Conservation (phyloP, 1,140 invertebrate species). For the Dreissena polymorpha region DNA sequence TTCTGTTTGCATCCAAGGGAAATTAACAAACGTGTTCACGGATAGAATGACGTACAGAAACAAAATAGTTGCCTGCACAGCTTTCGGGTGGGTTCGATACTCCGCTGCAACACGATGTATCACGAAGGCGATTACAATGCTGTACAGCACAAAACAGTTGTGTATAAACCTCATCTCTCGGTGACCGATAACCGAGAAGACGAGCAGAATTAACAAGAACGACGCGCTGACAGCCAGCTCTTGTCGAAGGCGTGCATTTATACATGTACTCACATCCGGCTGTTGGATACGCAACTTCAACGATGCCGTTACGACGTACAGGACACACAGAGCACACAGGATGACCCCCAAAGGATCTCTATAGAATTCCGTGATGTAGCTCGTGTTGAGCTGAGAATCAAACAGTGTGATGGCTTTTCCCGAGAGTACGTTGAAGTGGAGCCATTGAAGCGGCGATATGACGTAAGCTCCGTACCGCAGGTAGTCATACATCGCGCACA, state of each 20-base stretch:
- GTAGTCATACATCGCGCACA: constrained; percentile 67
- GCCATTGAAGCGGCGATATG: constrained; percentile 71
- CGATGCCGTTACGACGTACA: too few relatives aligned
- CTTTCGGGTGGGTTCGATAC: not conserved
- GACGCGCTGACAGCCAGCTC: constrained; percentile 19
- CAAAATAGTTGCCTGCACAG: not conserved
- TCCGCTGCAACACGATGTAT: constrained; percentile 34
- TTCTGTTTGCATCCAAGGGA: constrained; percentile 6
- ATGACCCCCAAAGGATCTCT: not conserved
- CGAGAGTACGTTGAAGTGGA: constrained; percentile 67
- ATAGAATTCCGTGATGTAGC: not conserved
- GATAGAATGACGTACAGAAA: not conserved
- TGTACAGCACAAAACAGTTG: constrained; percentile 62
- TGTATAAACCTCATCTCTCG: constrained; percentile 67
- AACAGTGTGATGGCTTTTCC: constrained; percentile 64
- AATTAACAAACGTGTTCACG: constrained; percentile 3
- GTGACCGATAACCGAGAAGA: constrained; percentile 58
- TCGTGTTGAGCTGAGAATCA: constrained; percentile 29
- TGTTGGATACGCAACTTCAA: too few relatives aligned
- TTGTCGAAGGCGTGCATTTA: too few relatives aligned
- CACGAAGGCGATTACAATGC: constrained; percentile 50
- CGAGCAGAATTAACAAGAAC: constrained; percentile 35
- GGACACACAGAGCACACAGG: too few relatives aligned
- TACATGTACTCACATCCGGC: too few relatives aligned
- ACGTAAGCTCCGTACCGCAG: constrained; percentile 65